These are phyloP conservation scores for Acanthoscelides obtectus DNA, from an alignment of 2,888 invertebrate genomes.

Conservation along the genomic window DNA sequence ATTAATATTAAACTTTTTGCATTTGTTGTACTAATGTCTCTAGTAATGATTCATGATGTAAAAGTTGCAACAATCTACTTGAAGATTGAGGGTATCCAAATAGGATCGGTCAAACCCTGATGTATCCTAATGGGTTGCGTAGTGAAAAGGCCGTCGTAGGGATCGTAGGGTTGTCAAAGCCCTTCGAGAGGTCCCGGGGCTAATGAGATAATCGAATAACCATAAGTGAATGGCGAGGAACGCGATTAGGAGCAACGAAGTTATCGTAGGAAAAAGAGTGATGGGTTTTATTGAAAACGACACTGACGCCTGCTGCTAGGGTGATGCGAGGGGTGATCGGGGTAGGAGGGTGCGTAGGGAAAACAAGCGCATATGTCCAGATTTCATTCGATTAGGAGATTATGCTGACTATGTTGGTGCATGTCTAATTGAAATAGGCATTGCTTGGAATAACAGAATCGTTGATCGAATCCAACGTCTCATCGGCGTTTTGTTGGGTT, in stretches of 20 bases:
- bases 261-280: constrained; percentile 3
- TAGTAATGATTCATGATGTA: too few species aligned
- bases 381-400: background rate
- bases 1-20: too few species aligned
- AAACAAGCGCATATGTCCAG: background rate
- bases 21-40: too few species aligned
- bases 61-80: too few species aligned
- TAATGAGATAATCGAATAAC: constrained; percentile 11
- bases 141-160: background rate
- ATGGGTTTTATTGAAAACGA: constrained; percentile 8
- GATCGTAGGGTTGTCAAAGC: background rate
- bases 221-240: constrained; percentile 12
- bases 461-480: too few species aligned
- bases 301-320: constrained; percentile 2
- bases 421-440: background rate
- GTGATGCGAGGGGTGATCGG: constrained; percentile 1
- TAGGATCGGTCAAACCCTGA: background rate
- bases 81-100: background rate
- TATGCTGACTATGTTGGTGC: background rate
- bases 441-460: background rate
- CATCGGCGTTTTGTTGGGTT: too few species aligned
- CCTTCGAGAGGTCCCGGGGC: background rate
- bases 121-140: background rate
- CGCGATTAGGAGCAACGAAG: constrained; percentile 11
- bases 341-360: background rate